Evolutionary conservation across 2,797 vertebrate species (phyloP), one percentile per base, ranked within the genome.

Genomic region (Decapterus maruadsi): DNA sequence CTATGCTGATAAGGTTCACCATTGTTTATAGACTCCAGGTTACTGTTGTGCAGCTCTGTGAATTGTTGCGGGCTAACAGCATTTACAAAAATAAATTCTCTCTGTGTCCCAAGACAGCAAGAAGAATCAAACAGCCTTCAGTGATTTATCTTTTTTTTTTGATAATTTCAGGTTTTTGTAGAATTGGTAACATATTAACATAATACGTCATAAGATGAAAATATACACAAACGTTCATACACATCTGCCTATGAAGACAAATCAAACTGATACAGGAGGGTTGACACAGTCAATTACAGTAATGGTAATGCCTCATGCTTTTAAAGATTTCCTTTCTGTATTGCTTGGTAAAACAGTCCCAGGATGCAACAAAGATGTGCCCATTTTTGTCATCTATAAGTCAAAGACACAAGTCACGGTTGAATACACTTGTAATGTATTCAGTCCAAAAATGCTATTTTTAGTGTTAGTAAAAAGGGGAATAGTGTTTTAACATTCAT

Each of bases 1-100:
- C 40, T 56, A 5, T 4, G 55, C 66, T 74, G 68, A 69, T 78
- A 68, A 68, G 56, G 14, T 63, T 72, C 43, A 14, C 48, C 9
- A 38, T 76, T 75, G 46, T 57, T 58, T 13, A 72, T 60, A n/a
- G 58, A 2, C 45, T 63, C 55, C 12, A 2, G 51, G 48, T 56
- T 75, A 20, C 56, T 20, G 12, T 31, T 60, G 51, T 26, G 19
- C 31, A 48, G 58, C 63, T 72, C 36, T 63, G 31, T 72, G 64
- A 59, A 54, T 78, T 54, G 17, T 29, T 48, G 10, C 10, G 9
- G 29, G 62, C 58, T 43, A 73, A 50, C 16, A 45, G 59, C 34
- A 38, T 68, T 76, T 26, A 68, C 8, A 62, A 45, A 36, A 40
- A 26, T 1, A 12, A 40, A n/a, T 71, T 76, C 51, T 67, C 55